Evolutionary conservation across 2,113 vertebrate genomes (phyloP), one percentile per base, ranked within the genome.

Genomic region (Atractosteus spatula): DNA sequence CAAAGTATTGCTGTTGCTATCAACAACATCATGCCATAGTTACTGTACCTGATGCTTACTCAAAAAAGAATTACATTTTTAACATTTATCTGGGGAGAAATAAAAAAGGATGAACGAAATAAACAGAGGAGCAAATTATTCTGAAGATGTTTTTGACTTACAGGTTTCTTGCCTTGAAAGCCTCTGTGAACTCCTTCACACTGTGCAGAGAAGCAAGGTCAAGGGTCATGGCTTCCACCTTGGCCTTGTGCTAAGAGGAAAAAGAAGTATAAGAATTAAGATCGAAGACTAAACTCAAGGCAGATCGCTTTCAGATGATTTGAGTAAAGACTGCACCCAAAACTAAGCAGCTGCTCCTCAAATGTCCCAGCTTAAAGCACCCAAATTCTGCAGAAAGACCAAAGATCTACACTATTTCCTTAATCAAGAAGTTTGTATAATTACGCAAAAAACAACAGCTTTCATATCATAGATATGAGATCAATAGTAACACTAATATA

Each of bases 161-260:
- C 97, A 97, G 62, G 75, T 97, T 94, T 86, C 90, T 98, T 84
- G 94, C 93, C 86, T 94, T 96, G 89, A 96, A 99, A 16, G 90
- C 90, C 77, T 97, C 93, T 10, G 95, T 92, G 80, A 98, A 99
- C 81, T 89, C 91, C 76, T 90, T 87, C 81, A 98, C 92, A 8
- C 96, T 98, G 72, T 87, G 89, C 76, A 99, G 89, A 71, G 94
- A 93, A 69, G 95, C 89, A 65, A 99, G 90, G 88, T 99, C 95
- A 78, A 98, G 92, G 89, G 91, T 92, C 94, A 98, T 95, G 80
- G 92, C 93, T 85, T 99, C 97, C 55, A 97, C 95, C 82, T 93
- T 93, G 75, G 97, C 96, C 94, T 98, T 98, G 81, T 95, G 94
- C 97, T 99, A 51, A 80, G 71, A 74, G 74, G 79, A 82, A 17